These are phyloP conservation scores for Pimpla rufipes DNA, from an alignment of 2,888 invertebrate species.

Conservation along the genomic window DNA sequence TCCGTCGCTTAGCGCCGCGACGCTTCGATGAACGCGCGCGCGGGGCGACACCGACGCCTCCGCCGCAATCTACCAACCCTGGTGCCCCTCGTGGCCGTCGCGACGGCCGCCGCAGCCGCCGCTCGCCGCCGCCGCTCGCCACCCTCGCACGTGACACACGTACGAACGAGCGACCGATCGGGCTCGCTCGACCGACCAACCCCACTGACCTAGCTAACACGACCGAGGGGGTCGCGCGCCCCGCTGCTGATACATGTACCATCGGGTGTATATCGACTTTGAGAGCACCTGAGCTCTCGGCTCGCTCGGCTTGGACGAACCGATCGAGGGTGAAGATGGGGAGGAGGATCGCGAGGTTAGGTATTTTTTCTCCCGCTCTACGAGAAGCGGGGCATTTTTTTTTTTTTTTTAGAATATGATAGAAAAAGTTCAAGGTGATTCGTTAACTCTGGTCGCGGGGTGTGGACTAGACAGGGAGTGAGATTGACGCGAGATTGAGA, in stretches of 20 bases:
- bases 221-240: neutral
- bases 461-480: too few species aligned
- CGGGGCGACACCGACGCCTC: constrained; percentile 42
- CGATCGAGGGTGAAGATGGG: neutral
- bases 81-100: constrained; percentile 66
- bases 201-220: constrained; percentile 66
- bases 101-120: constrained; percentile 69
- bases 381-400: neutral
- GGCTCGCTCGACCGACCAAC: constrained; percentile 45
- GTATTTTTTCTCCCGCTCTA: neutral
- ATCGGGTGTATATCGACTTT: constrained; percentile 55
- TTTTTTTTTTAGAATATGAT: neutral
- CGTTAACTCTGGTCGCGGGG: too few species aligned
- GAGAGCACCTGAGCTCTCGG: constrained; percentile 15
- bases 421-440: too few species aligned
- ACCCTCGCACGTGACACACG: constrained; percentile 75
- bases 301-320: neutral
- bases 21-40: constrained; percentile 78
- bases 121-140: constrained; percentile 74
- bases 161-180: constrained; percentile 22
- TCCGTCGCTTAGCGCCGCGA: constrained; percentile 84
- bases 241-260: neutral
- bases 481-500: too few species aligned
- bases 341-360: constrained; percentile 9
- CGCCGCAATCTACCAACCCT: constrained; percentile 31